Evolutionary conservation across 92 coral and sea anemone genomes (phyloP), one percentile per base, ranked within the genome.

Genomic region (Zoanthus sociatus): DNA sequence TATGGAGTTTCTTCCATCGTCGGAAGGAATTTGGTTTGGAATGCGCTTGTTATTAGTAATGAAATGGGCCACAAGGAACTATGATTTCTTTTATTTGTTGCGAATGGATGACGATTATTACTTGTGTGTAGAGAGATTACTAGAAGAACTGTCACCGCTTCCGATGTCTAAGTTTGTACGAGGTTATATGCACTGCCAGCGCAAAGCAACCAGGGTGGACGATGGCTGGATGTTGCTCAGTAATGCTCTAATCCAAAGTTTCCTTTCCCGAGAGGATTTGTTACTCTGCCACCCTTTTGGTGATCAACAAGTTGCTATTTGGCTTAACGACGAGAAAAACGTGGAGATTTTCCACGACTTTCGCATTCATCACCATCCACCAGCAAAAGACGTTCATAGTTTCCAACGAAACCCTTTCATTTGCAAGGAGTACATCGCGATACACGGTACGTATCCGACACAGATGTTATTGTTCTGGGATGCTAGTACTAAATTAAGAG

Each of bases 311-410:
- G 75, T 81, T 44, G 85, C 85, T 21, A 9, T 81, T 46, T 81
- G 85, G 85, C 63, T 81, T 45, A 81, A 81, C 20, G 60, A 42
- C 75, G 85, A 81, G 61, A 13, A 64, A 81, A 81, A 81, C 21
- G 75, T 47, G 6, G 76, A 66, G 6, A 67, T 81, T 12, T 81
- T 60, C 46, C 85, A 81, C 45, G 85, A 81, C 12, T 81, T 81
- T 67, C 85, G 85, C 6, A 81, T 81, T 20, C 85, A 81, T 53
- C 85, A 81, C 55, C 85, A 81, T 14, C 85, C 85, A 21, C 85
- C 85, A 20, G 85, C 85, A 81, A 44, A 50, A 26, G 53, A 46
- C 12, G 75, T 81, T 30, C 45, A 8, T 44, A 55, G 76, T 32
- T 81, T 81, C 47, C 45, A 31, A 50, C 9, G 18, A 4, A 67